phyloP scores from a whole-genome alignment of 2,888 invertebrate genomes.

The Allacma fusca region DNA sequence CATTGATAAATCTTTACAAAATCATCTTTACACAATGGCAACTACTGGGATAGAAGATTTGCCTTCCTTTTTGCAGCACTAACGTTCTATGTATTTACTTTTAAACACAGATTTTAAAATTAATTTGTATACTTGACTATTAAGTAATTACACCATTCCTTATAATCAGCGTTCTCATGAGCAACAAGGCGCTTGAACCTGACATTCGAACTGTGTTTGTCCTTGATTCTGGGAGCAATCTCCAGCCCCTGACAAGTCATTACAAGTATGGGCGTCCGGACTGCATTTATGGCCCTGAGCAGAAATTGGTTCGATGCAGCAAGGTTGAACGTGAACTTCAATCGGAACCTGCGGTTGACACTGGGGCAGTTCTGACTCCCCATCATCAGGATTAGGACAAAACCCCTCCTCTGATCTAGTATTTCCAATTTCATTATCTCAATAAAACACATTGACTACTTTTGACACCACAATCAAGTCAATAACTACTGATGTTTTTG shows the following conservation, averaged over 20 bases:
- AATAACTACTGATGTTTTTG: no score
- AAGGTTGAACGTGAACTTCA: slow-evolving; percentile 53
- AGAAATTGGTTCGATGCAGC: slow-evolving; percentile 50
- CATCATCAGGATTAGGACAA: slow-evolving; percentile 32
- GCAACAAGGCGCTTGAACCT: slow-evolving; percentile 5
- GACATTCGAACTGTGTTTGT: slow-evolving; percentile 30
- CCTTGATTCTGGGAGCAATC: not conserved
- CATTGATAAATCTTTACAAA: no score
- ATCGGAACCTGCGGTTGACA: slow-evolving; percentile 53
- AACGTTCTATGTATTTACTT: no score
- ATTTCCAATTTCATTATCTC: no score
- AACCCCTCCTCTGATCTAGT: slow-evolving; percentile 8
- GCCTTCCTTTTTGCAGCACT: no score
- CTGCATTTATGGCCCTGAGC: slow-evolving; percentile 54
- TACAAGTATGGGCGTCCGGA: slow-evolving; percentile 54
- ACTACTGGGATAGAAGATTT: no score
- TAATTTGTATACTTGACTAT: no score
- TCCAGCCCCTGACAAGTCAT: slow-evolving; percentile 2
- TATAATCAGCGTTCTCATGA: slow-evolving; percentile 7
- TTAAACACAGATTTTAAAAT: no score
- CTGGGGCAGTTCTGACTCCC: slow-evolving; percentile 21
- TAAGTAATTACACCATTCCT: no score
- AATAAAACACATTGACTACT: no score
- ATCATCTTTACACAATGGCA: no score
- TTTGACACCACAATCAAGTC: no score